Base-by-base conservation (phyloP, 2,888 invertebrate species). In the Leuctra nigra region DNA sequence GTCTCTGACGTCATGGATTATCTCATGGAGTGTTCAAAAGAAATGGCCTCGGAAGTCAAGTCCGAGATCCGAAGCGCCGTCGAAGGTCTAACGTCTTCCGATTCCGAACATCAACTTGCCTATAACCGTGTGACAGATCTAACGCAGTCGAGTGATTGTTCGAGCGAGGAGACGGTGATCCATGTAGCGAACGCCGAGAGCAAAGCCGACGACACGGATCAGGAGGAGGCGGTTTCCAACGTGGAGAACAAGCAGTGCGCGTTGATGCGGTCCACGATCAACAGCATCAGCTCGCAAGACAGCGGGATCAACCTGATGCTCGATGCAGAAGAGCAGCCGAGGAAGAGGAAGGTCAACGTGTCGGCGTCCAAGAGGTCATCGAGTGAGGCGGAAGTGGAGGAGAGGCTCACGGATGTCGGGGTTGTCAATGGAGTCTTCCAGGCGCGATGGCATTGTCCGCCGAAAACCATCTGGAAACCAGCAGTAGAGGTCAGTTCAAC, bases 391-490 rank as follows among this genome's bases (percentile, higher is more conserved):
- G 4, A 2, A 16, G 23, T 13, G 2, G 24, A 11, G 13, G n/a
- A n/a, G n/a, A n/a, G n/a, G n/a, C n/a, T n/a, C n/a, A 23, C 9
- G 11, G 47, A 16, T n/a, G 47, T 7, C 11, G 23, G 13, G 44
- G 25, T 16, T 48, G 35, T 33, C 56, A 22, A 20, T 16, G 77
- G 77, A 66, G 70, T 73, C 13, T 24, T 18, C 20, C 36, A 33
- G 35, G 22, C 44, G 65, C 68, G 71, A 64, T 91, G 89, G 88
- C 83, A 85, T 61, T 81, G 83, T 62, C 86, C 90, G 0, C 84
- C 91, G 0, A 88, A 89, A 66, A 78, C 79, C 44, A 82, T 93
- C 39, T 91, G 91, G 85, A 88, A 88, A 66, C 84, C 87, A 11
- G 80, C 86, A 9, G 77, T 90, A 9, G 87, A 88, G 76, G 86